These are phyloP conservation scores for Halotydeus destructor DNA, from an alignment of 1,140 invertebrate genomes.

Conservation along the genomic window DNA sequence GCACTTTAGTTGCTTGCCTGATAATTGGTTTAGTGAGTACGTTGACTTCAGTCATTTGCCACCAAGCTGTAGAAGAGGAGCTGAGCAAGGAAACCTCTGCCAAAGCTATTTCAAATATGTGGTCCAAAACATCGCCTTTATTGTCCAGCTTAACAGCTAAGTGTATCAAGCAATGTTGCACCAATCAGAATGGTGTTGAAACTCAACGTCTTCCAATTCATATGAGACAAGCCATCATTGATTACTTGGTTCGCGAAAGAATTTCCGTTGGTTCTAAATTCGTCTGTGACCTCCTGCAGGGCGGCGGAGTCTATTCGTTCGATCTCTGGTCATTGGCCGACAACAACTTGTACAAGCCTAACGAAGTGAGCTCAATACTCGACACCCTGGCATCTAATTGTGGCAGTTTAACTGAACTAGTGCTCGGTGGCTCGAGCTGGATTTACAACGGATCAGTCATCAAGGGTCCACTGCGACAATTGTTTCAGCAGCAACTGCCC, in stretches of 20 bases:
- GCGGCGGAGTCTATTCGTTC: constrained; percentile 14
- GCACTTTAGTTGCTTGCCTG: too few relatives aligned
- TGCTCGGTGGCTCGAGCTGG: constrained; percentile 13
- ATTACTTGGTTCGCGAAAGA: constrained; percentile 14
- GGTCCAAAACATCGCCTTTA: too few relatives aligned
- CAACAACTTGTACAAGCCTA: constrained; percentile 12
- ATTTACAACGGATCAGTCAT: constrained; percentile 8
- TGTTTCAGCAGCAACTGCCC: constrained; percentile 9
- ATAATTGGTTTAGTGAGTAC: too few relatives aligned
- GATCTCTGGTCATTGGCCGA: constrained; percentile 16
- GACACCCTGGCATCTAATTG: constrained; percentile 8
- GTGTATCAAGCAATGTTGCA: too few relatives aligned
- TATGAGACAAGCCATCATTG: constrained; percentile 16
- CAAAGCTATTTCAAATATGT: too few relatives aligned
- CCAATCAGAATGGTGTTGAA: too few relatives aligned
- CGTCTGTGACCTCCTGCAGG: constrained; percentile 10
- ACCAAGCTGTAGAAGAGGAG: too few relatives aligned
- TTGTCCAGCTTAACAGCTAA: too few relatives aligned
- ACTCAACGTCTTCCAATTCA: constrained; percentile 7
- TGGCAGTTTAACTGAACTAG: constrained; percentile 8
- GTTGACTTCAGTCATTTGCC: too few relatives aligned
- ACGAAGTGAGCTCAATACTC: constrained; percentile 12
- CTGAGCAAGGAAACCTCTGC: too few relatives aligned
- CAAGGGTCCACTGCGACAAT: constrained; percentile 12
- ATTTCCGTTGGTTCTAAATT: constrained; percentile 13